Evolutionary conservation across 2,888 invertebrate genomes (phyloP), one percentile per base, ranked within the genome.

Genomic region (Tridacna crocea): DNA sequence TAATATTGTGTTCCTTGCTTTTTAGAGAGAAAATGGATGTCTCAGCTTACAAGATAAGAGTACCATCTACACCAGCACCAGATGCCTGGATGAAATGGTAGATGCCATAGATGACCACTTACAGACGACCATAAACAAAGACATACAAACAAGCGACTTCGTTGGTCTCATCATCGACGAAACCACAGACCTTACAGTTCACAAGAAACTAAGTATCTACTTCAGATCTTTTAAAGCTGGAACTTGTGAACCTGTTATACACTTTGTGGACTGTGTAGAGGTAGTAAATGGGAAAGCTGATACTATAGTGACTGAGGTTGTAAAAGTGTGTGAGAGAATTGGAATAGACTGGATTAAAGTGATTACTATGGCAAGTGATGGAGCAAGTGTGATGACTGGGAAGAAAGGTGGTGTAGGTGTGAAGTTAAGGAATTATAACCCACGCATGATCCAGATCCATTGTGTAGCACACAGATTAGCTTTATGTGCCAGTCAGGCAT

Each of bases 141-240:
- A 80, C 61, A 55, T 84, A 6, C n/a, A 17, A 17, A 22, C 12
- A 17, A 75, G 75, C 75, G 68, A 74, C 26, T 80, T 80, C 55
- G 68, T 80, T n/a, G 84, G 80, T 3, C 60, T 81, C n/a, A 83
- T 83, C 6, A 22, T 79, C 17, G 74, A 83, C 80, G 66, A 77
- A 66, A 72, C 78, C 27, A 78, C 81, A 68, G 79, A 85, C 75
- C 27, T 83, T 48, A 81, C 80, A n/a, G 58, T 85, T 19, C 61
- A 80, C 55, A 85, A 83, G 55, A 85, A 85, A 63, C 66, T 85
- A 11, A 75, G 78, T 27, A 70, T 84, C 15, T 84, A 82, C 66
- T 61, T 84, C 19, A 77, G 72, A 60, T 79, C 73, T 47, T 70
- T 84, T 17, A 72, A 76, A 65, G 26, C 48, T n/a, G 70, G 63